phyloP scores from a whole-genome alignment of 1,140 invertebrate species.

The Ceratina calcarata region DNA sequence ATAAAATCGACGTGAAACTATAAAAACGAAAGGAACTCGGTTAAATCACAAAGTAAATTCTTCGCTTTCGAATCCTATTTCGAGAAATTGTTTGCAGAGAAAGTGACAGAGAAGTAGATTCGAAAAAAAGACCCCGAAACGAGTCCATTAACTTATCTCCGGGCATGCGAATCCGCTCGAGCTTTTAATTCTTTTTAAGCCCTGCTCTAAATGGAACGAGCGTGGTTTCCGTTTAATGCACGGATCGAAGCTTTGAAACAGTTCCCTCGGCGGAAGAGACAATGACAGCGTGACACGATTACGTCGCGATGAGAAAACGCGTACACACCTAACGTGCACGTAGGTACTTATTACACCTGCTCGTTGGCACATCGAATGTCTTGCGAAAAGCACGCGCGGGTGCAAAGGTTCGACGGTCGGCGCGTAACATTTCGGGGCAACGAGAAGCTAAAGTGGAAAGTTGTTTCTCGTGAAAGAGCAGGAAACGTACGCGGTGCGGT shows the following conservation, averaged over 20 bases:
- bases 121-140: background rate
- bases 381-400: background rate
- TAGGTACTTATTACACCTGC: background rate
- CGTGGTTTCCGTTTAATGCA: background rate
- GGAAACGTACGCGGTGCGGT: background rate
- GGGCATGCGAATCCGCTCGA: too few species aligned
- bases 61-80: conserved; percentile 1
- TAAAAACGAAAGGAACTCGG: background rate
- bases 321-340: too few species aligned
- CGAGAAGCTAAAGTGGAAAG: conserved; percentile 1
- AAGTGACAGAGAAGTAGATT: conserved; percentile 34
- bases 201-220: background rate
- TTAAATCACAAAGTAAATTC: background rate
- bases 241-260: background rate
- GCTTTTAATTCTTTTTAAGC: background rate
- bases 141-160: background rate
- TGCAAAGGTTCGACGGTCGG: background rate
- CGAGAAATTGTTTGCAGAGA: background rate
- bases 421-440: background rate
- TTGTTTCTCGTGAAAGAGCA: background rate
- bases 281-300: background rate
- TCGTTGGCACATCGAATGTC: background rate
- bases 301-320: background rate
- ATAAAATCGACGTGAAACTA: background rate
- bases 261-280: background rate